Evolutionary conservation across 2,888 invertebrate species (phyloP), one percentile per base, ranked within the genome.

Genomic region (Noctuana brunneofusca): DNA sequence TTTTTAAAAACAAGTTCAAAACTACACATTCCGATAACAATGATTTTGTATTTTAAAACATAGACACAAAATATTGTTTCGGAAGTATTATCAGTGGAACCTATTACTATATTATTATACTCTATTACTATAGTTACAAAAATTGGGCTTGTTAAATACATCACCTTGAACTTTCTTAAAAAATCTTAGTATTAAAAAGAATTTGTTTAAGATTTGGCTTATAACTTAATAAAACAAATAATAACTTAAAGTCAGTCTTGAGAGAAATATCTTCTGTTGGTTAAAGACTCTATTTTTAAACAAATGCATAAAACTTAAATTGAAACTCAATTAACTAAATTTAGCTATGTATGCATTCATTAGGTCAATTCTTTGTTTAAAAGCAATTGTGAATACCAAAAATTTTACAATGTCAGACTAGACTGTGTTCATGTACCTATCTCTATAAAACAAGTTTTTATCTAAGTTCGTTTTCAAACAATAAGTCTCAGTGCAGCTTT

Each of bases 161-260:
- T 27, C 27, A 27, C 5, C 27, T 27, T 27, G 27, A 27, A 5
- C 27, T 27, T 27, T 27, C 5, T 38, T 6, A 38, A 5, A 14
- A 38, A 38, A 38, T 38, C 38, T 14, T 9, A 9, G 14, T 14
- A 38, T n/a, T n/a, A 8, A 38, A 38, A 35, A 35, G n/a, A 35
- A n/a, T n/a, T 3, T n/a, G 3, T 38, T 38, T n/a, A 14, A 38
- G 2, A 6, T 43, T 43, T 43, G 43, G 43, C 43, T 43, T 18
- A 18, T 43, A 43, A 43, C 4, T 27, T 8, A 56, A 55, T 22
- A 14, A 41, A 18, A 38, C 4, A 35, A 22, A 9, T n/a, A 38
- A 30, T 56, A 57, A 57, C 30, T n/a, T 35, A 6, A 60, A 60
- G 24, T 60, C 59, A 60, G 59, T 60, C 59, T 60, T 60, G 46